Base-by-base conservation (phyloP, 2,113 vertebrate genomes). In the Grammomys surdaster region DNA sequence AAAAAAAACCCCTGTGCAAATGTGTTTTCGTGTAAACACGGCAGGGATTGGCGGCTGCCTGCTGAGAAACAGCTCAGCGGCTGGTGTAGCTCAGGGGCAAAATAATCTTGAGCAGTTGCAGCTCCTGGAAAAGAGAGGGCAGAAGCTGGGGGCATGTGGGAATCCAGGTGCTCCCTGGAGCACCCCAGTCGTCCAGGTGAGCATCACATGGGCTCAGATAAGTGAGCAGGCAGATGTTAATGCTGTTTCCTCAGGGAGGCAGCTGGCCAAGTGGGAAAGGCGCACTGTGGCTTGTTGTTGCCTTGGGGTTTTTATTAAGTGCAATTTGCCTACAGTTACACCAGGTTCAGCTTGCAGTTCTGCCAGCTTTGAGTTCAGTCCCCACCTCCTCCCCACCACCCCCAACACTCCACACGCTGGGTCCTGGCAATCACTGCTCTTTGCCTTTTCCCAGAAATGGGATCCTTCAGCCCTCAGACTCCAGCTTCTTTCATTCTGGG, bases 21-120 rank as follows among this genome's bases (percentile, higher is more conserved):
- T 90, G 96, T 97, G 97, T 94, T 97, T 98, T 95, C 87, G 14
- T 95, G 97, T 98, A 97, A 98, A 98, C 97, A 89, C 95, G 92
- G 93, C 95, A 95, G 92, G 97, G 77, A 94, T 40, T 85, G 81
- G 75, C 2, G 16, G 82, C 93, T 88, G 96, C 96, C 92, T 95
- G 81, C 54, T 2, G 96, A 96, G 98, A 91, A 81, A 96, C 93
- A 96, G 63, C 94, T 95, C 88, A 6, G 75, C 36, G 90, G 82
- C 88, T 95, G 92, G 17, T 88, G 40, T 84, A 58, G 94, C 69
- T 89, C 56, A 3, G 36, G 33, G 94, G 94, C 95, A 94, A 92
- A 97, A 96, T 93, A 97, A 94, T 51, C 87, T 67, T 1, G 10
- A 31, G 10, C 46, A 0, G 48, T 81, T 56, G 51, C 14, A 12